A percentile compares a stretch with the other conserved stretches of the same genome.
phyloP scores from a whole-genome alignment of 1,140 invertebrate genomes.

The Elymnias hypermnestra region DNA sequence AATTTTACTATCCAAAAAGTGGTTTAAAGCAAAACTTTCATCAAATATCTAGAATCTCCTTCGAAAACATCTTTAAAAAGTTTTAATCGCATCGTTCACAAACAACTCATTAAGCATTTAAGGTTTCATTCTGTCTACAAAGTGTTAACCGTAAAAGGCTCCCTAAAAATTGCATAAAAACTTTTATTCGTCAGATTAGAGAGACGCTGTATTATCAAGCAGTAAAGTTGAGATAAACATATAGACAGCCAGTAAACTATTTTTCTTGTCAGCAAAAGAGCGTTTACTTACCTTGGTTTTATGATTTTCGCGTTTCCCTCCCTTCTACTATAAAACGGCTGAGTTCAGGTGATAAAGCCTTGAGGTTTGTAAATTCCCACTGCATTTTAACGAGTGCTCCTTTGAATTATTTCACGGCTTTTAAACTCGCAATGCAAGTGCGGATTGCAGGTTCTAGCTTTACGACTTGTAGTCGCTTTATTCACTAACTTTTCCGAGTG shows the following conservation, averaged over 20 bases:
- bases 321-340: slow-evolving; percentile 30
- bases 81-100: slow-evolving; percentile 44
- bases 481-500: slow-evolving; percentile 10
- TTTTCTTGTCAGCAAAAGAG: slow-evolving; percentile 67
- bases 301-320: slow-evolving; percentile 18
- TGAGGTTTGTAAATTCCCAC: slow-evolving; percentile 34
- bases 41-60: slow-evolving; percentile 22
- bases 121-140: slow-evolving; percentile 61
- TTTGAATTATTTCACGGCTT: slow-evolving; percentile 62
- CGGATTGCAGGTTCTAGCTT: slow-evolving; percentile 38
- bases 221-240: slow-evolving; percentile 63
- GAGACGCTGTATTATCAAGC: slow-evolving; percentile 43
- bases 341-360: slow-evolving; percentile 37
- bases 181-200: slow-evolving; percentile 67
- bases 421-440: slow-evolving; percentile 36
- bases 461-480: slow-evolving; percentile 28
- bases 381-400: slow-evolving; percentile 38
- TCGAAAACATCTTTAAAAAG: slow-evolving; percentile 53
- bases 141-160: slow-evolving; percentile 57
- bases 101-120: slow-evolving; percentile 72
- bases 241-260: slow-evolving; percentile 59
- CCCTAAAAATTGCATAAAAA: slow-evolving; percentile 65
- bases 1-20: slow-evolving; percentile 7
- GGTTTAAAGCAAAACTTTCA: not conserved
- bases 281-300: slow-evolving; percentile 48